Percentiles rank a stretch among this genome's conserved stretches.
phyloP scores from a whole-genome alignment of 2,888 invertebrate genomes.

The Alloscopus bannaensis region DNA sequence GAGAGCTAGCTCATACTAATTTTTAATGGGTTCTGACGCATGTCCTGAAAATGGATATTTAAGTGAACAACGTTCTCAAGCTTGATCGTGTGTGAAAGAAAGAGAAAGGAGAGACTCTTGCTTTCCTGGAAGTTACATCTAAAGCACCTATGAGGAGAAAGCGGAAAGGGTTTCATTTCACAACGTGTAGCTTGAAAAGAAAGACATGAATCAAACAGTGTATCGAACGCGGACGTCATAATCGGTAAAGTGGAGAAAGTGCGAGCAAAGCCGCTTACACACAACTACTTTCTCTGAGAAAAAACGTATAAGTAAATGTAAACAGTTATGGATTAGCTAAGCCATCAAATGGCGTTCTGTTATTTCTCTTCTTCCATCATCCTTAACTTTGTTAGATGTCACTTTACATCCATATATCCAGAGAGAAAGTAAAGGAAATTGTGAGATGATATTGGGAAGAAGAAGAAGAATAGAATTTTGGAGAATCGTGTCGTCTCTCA shows the following conservation, averaged over 20 bases:
- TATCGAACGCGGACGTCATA: too few relatives aligned
- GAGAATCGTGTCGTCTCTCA: too few relatives aligned
- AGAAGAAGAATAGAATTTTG: neutral
- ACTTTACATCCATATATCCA: too few relatives aligned
- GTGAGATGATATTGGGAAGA: neutral
- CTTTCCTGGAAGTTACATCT: constrained; percentile 21
- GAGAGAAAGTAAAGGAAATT: neutral
- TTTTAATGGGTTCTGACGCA: constrained; percentile 15
- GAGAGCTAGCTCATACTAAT: constrained; percentile 6
- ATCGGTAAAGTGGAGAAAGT: constrained; percentile 4
- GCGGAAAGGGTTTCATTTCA: too few relatives aligned
- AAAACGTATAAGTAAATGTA: constrained; percentile 32
- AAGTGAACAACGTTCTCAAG: neutral
- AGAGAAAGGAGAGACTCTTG: neutral
- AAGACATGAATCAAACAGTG: constrained; percentile 4
- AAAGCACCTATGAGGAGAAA: too few relatives aligned
- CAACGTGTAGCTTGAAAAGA: too few relatives aligned
- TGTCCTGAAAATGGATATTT: neutral
- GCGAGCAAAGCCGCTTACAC: constrained; percentile 42
- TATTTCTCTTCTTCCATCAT: too few relatives aligned
- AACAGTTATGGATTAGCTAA: constrained; percentile 32
- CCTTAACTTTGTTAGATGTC: neutral
- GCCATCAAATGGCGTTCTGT: constrained; percentile 12
- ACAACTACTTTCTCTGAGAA: neutral
- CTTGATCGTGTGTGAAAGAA: neutral